A percentile compares a stretch with the other conserved stretches of the same genome.
These are phyloP conservation scores for Sphecodes monilicornis DNA, from an alignment of 2,888 invertebrate genomes.

Conservation along the genomic window DNA sequence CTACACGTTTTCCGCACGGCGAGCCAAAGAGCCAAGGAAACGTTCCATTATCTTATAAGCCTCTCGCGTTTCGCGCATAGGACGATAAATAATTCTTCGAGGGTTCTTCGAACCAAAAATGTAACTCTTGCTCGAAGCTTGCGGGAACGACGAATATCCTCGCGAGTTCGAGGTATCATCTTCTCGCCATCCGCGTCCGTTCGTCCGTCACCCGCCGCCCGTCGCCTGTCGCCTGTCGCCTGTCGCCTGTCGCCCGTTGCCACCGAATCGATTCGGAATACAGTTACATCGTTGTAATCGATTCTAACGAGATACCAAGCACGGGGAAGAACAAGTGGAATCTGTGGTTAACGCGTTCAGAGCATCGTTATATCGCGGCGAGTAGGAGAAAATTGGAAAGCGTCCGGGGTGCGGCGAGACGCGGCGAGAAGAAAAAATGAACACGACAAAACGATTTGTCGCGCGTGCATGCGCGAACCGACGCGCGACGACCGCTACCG, in stretches of 20 bases:
- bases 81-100: background rate
- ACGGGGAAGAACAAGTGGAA: background rate
- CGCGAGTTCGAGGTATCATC: too few species aligned
- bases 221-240: too few species aligned
- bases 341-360: background rate
- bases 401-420: background rate
- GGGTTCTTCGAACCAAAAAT: too few species aligned
- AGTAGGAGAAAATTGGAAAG: background rate
- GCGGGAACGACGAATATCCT: too few species aligned
- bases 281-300: background rate
- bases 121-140: too few species aligned
- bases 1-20: background rate
- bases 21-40: background rate
- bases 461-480: background rate
- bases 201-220: too few species aligned
- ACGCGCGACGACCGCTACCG: background rate
- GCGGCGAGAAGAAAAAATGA: background rate
- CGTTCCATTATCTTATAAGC: conserved; percentile 2
- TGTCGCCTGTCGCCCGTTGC: background rate
- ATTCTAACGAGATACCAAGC: background rate
- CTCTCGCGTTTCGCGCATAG: background rate
- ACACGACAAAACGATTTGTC: background rate
- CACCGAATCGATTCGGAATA: background rate
- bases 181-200: too few species aligned
- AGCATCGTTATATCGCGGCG: background rate